A percentile compares a stretch with the other conserved stretches of the same genome.
phyloP scores from a whole-genome alignment of 1,140 invertebrate species.

The Bombus affinis region DNA sequence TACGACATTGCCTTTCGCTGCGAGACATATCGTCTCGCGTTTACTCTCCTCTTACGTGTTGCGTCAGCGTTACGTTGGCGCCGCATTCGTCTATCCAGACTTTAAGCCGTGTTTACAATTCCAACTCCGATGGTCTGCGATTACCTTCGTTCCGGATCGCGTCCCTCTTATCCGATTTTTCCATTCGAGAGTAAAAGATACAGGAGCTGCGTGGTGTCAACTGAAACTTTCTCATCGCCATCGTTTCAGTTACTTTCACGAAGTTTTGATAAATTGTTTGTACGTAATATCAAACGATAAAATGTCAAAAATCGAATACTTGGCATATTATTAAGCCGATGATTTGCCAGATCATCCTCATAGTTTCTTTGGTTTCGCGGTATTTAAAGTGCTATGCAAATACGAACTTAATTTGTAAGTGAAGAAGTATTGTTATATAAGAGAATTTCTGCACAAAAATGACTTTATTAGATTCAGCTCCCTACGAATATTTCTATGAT shows the following conservation, averaged over 20 bases:
- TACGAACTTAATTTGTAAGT: not conserved
- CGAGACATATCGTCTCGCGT: slow-evolving; percentile 63
- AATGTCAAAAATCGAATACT: too few relatives aligned
- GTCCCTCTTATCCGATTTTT: slow-evolving; percentile 30
- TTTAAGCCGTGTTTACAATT: slow-evolving; percentile 66
- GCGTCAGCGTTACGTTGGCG: slow-evolving; percentile 77
- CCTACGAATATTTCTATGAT: not conserved
- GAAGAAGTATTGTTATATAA: not conserved
- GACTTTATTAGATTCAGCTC: not conserved
- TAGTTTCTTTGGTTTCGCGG: too few relatives aligned
- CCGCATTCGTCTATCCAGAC: slow-evolving; percentile 69
- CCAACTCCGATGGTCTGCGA: slow-evolving; percentile 46
- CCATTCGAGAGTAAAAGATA: slow-evolving; percentile 18
- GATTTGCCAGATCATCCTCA: too few relatives aligned
- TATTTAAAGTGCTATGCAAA: too few relatives aligned
- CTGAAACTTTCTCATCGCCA: not conserved
- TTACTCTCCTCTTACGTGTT: slow-evolving; percentile 73
- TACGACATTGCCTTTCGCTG: slow-evolving; percentile 56
- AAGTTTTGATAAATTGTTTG: too few relatives aligned
- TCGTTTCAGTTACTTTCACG: too few relatives aligned
- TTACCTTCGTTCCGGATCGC: slow-evolving; percentile 48
- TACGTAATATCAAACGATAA: too few relatives aligned
- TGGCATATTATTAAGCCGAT: too few relatives aligned
- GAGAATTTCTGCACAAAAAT: too few relatives aligned
- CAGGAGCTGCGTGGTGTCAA: not conserved